Base-by-base conservation (phyloP, 2,888 invertebrate species). In the Hofmannophila pseudospretella region DNA sequence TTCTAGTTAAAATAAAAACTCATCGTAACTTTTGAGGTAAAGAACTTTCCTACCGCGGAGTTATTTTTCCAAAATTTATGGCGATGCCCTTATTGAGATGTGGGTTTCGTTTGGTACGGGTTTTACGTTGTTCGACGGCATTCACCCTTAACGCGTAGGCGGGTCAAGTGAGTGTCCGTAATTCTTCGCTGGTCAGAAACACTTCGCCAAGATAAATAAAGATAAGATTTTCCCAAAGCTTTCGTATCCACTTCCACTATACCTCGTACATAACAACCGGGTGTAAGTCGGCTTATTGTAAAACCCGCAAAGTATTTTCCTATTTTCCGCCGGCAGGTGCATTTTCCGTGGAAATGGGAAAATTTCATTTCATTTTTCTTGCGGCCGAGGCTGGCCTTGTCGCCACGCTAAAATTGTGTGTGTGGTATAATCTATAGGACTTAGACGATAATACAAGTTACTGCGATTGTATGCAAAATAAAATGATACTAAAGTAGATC, bases 271-370 rank as follows among this genome's bases (percentile, higher is more conserved):
- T 59, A 59, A 67, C 58, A 63, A 57, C 49, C 47, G 54, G 56
- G 54, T 62, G 51, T 66, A 67, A 68, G 64, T 63, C 62, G 66
- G 70, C 67, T 77, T 75, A 76, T 64, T 68, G 59, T 64, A 60
- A 66, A 63, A 59, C 58, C 60, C 51, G 54, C 49, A 51, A 64
- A 70, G 58, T 64, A 60, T 70, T 64, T 65, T 64, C 58, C 51
- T 59, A 64, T 69, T 70, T 66, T 52, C 52, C 54, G 43, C 51
- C 47, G 53, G 50, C 60, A 69, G 68, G 60, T 69, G 67, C 60
- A 66, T 54, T 59, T 50, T 48, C 44, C 48, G 51, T 38, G 51
- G 59, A 66, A 73, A 70, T 65, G 52, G 57, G 47, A 57, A 66
- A 63, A 57, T 61, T 60, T 64, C 55, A 67, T 70, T 67, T 61